Evolutionary conservation across 2,797 vertebrate species (phyloP), one percentile per base, ranked within the genome.

Genomic region (Capromys pilorides): DNA sequence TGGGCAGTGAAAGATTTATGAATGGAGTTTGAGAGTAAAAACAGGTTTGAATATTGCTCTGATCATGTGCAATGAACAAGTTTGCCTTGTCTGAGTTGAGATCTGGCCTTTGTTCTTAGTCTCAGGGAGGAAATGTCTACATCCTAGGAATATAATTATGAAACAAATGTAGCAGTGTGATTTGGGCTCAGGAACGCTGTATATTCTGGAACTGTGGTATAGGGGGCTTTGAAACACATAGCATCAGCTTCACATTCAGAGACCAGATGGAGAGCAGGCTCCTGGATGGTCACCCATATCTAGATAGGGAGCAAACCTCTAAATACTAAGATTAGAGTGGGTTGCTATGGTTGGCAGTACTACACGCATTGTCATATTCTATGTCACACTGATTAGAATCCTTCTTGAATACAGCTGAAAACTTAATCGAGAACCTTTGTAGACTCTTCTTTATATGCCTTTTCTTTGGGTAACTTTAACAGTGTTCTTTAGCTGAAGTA

Each of bases 281-380:
- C 0, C 0, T 51, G 0, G 22, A 18, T 24, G 33, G 2, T 59
- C 33, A 36, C 9, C 6, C 18, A 49, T 11, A 21, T 21, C 28
- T 57, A 19, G 14, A 12, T 49, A 62, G 21, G 59, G 75, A 19
- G 22, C 39, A n/a, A 49, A 9, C 26, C n/a, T 45, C 49, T 21
- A 12, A 26, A 31, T 1, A 59, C 31, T 13, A 64, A 75, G 59
- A 2, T 16, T 14, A 75, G 8, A 5, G 7, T 33, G 59, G 91
- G 18, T 21, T 36, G 39, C 57, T 19, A 31, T 64, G 66, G 26
- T 12, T 61, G 36, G 28, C 16, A 78, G 3, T 0, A 36, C 21
- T 54, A 13, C 5, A 2, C 4, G 1, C 3, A 39, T 11, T 36
- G 10, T 31, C 39, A 67, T 19, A 69, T 12, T 85, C 66, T 19